Evolutionary conservation across 1,140 invertebrate species (phyloP), one percentile per base, ranked within the genome.

Genomic region (Neodiprion virginianus): DNA sequence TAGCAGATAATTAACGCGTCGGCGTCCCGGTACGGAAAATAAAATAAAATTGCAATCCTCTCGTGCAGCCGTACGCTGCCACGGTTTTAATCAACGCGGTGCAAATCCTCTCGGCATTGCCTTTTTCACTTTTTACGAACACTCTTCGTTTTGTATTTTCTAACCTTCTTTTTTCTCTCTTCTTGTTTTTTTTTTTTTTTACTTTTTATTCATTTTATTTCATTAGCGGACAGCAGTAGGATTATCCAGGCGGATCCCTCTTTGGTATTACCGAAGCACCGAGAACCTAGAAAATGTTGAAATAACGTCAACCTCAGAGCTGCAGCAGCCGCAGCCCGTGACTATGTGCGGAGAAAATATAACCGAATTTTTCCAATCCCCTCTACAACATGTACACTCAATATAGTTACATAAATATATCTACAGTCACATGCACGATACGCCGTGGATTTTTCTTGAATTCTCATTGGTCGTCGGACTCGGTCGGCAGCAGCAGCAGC

Each of bases 181-280:
- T 53, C 14, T 3, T 53, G 14, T 1, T 1, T 53, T 53, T 53
- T 53, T 53, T 77, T 47, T 47, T n/a, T 14, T 47, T 68, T n/a
- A n/a, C 75, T 73, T 79, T 71, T 76, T 74, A 73, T 76, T 80
- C 72, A 68, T 84, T 85, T 82, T 85, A 85, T 87, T 87, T 87
- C 84, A 87, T 87, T 87, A 87, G 82, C 81, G 82, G 85, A 84
- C 80, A 84, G 81, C 85, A 87, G 84, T 72, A 80, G 83, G 85
- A 87, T 86, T 87, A 85, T 50, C 48, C 53, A 78, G 78, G 72
- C 79, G 79, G 80, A 82, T 85, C 83, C 78, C 82, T 82, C 81
- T 82, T 82, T 76, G 77, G 83, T 83, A 86, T 86, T 85, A 86
- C 78, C 82, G 83, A 85, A 85, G 84, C 84, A 82, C 82, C 79